A percentile compares a stretch with the other conserved stretches of the same genome.
Evolutionary conservation across 2,113 vertebrate genomes (phyloP).

Genomic region (Melierax canorus): DNA sequence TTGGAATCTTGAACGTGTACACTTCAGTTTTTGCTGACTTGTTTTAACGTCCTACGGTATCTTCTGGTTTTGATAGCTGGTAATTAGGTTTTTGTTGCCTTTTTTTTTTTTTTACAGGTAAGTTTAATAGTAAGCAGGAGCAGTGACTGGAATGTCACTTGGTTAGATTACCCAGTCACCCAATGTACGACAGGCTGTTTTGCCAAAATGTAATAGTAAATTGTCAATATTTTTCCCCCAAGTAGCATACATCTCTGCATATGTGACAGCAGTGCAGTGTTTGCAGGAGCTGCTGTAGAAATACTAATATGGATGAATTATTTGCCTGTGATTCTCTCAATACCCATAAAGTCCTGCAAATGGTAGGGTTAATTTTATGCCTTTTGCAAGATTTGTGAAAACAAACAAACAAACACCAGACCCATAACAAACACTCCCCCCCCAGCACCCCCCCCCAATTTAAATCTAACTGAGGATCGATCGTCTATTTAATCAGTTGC

Average conservation of each 20-base stretch:
- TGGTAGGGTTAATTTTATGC: background rate
- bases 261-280: background rate
- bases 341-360: background rate
- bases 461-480: background rate
- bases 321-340: background rate
- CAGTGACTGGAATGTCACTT: background rate
- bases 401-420: background rate
- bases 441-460: background rate
- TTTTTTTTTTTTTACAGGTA: background rate
- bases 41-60: background rate
- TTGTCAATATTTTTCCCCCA: background rate
- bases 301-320: background rate
- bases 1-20: background rate
- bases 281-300: background rate
- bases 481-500: background rate
- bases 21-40: background rate
- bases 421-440: background rate
- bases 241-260: background rate
- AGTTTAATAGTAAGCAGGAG: no score
- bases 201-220: no score
- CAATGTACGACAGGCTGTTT: background rate
- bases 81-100: background rate
- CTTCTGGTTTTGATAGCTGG: background rate
- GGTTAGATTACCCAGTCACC: no score
- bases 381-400: conserved; percentile 18